phyloP scores from a whole-genome alignment of 2,797 vertebrate genomes.

The Aulostomus chinensis region DNA sequence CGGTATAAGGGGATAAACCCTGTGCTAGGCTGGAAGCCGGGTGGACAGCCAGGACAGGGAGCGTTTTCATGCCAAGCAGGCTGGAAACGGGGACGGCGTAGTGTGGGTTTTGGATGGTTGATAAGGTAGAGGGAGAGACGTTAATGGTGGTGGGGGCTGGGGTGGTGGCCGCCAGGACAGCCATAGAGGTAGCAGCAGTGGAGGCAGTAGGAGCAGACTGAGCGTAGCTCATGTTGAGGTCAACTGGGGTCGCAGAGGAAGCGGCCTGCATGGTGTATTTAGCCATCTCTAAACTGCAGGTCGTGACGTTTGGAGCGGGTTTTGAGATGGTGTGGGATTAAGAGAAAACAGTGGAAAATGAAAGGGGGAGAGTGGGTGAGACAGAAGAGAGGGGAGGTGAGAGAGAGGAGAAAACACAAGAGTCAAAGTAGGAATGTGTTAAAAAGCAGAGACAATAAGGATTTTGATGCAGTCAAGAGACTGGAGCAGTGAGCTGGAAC shows the following conservation, averaged over 20 bases:
- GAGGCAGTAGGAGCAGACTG: constrained; percentile 87
- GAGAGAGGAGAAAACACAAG: constrained; percentile 72
- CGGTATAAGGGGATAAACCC: constrained; percentile 85
- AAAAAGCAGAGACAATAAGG: constrained; percentile 86
- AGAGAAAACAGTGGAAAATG: constrained; percentile 56
- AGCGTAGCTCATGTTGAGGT: constrained; percentile 93
- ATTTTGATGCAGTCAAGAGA: constrained; percentile 84
- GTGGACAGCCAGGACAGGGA: constrained; percentile 90
- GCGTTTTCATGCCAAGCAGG: constrained; percentile 96
- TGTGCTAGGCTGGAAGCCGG: constrained; percentile 84
- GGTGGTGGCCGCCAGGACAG: constrained; percentile 85
- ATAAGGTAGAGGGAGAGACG: constrained; percentile 85
- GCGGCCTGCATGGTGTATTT: constrained; percentile 96
- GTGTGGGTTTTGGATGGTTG: constrained; percentile 87
- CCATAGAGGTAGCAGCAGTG: constrained; percentile 87
- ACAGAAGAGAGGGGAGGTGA: constrained; percentile 83
- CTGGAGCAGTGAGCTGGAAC: constrained; percentile 59
- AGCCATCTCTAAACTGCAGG: constrained; percentile 96
- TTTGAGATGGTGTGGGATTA: constrained; percentile 64
- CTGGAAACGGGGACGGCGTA: constrained; percentile 93
- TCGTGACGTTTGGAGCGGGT: constrained; percentile 22
- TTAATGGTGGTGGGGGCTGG: constrained; percentile 84
- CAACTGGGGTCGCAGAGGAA: constrained; percentile 87
- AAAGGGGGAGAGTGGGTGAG: constrained; percentile 60
- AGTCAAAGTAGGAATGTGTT: constrained; percentile 87